Conservation (phyloP, 2,888 invertebrate species). For the Lithosia quadra region DNA sequence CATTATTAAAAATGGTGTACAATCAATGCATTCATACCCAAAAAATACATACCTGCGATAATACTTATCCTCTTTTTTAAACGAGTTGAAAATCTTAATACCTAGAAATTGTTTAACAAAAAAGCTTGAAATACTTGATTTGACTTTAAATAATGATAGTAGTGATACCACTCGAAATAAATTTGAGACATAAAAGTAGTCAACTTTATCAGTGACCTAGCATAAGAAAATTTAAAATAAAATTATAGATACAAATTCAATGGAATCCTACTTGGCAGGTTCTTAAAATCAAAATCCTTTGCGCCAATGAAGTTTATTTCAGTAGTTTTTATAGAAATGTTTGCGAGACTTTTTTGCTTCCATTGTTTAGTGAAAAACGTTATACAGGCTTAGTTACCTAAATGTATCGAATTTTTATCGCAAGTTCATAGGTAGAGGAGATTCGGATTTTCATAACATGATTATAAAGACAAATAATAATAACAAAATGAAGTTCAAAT, state of each 20-base stretch:
- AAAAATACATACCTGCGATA: not conserved
- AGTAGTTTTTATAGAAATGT: slow-evolving; percentile 47
- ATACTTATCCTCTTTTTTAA: too few relatives aligned
- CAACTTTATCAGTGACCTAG: slow-evolving; percentile 34
- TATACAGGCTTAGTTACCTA: slow-evolving; percentile 7
- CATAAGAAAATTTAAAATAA: slow-evolving; percentile 37
- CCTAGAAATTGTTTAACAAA: slow-evolving; percentile 14
- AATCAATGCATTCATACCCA: not conserved
- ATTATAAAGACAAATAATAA: not conserved
- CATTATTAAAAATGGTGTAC: too few relatives aligned
- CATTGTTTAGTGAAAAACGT: slow-evolving; percentile 13
- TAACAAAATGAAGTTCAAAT: not conserved
- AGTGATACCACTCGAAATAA: slow-evolving; percentile 25
- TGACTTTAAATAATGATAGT: slow-evolving; percentile 29
- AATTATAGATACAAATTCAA: slow-evolving; percentile 40
- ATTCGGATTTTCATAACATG: not conserved
- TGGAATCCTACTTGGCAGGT: slow-evolving; percentile 44
- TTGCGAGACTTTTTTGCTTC: slow-evolving; percentile 32
- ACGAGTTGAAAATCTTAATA: not conserved
- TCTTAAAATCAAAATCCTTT: slow-evolving; percentile 46
- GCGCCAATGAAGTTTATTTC: slow-evolving; percentile 50
- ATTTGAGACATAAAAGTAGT: slow-evolving; percentile 30
- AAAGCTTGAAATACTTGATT: slow-evolving; percentile 15
- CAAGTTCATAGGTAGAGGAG: not conserved
- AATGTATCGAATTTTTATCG: slow-evolving; percentile 12